Conservation (phyloP, 1,140 invertebrate species). For the Vollenhovia emeryi region DNA sequence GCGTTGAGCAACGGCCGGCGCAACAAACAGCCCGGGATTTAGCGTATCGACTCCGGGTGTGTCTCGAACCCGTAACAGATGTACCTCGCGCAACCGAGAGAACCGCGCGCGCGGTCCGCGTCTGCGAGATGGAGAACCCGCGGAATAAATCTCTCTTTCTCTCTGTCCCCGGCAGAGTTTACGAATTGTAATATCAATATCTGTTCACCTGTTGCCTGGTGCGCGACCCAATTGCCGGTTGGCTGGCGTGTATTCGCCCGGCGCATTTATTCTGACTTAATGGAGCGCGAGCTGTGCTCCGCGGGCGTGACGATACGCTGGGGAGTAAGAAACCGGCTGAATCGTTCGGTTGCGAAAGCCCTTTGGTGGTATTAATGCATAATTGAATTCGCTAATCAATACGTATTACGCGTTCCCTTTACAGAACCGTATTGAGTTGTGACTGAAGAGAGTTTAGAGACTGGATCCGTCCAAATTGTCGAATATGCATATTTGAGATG, state of each 20-base stretch:
- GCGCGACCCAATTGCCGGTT: constrained; percentile 47
- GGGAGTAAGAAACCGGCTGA: constrained; percentile 41
- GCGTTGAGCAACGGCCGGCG: constrained; percentile 46
- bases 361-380: constrained; percentile 48
- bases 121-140: constrained; percentile 40
- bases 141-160: constrained; percentile 63
- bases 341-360: constrained; percentile 47
- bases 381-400: constrained; percentile 49
- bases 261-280: constrained; percentile 57
- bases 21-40: constrained; percentile 35
- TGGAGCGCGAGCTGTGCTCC: constrained; percentile 37
- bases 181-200: constrained; percentile 72
- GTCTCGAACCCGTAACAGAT: constrained; percentile 16
- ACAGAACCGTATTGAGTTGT: constrained; percentile 12
- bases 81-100: constrained; percentile 34
- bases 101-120: not conserved
- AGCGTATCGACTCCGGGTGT: constrained; percentile 30
- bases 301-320: constrained; percentile 38
- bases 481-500: not conserved
- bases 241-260: constrained; percentile 30
- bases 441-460: constrained; percentile 33
- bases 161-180: constrained; percentile 48
- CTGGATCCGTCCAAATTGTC: constrained; percentile 1
- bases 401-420: constrained; percentile 34
- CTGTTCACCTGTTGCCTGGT: constrained; percentile 70